Conservation (phyloP, 2,113 vertebrate genomes). For the Chrysochloris asiatica region DNA sequence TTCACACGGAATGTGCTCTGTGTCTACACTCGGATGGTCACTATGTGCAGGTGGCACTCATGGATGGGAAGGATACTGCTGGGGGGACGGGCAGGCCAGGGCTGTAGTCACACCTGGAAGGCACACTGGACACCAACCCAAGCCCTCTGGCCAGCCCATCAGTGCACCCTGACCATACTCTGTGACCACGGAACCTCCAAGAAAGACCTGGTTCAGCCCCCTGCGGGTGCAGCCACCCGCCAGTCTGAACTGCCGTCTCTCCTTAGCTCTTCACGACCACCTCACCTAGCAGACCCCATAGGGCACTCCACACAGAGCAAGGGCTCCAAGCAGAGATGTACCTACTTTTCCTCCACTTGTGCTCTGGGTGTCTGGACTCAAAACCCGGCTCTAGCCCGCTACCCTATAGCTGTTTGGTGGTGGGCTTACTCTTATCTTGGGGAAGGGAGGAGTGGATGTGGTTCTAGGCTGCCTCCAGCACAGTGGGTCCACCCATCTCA, state of each 20-base stretch:
- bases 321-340: rapidly evolving
- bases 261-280: rapidly evolving
- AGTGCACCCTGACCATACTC: background rate
- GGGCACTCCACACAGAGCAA: background rate
- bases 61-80: too few relatives aligned
- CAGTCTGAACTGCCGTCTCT: too few relatives aligned
- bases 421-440: rapidly evolving
- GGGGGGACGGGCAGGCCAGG: too few relatives aligned
- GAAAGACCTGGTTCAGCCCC: too few relatives aligned
- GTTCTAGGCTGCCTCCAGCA: background rate
- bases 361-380: background rate
- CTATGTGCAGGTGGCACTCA: too few relatives aligned
- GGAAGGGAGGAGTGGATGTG: background rate
- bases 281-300: rapidly evolving
- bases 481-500: too few relatives aligned
- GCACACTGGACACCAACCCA: background rate
- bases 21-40: too few relatives aligned
- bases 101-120: too few relatives aligned
- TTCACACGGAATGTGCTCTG: too few relatives aligned
- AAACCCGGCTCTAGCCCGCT: rapidly evolving
- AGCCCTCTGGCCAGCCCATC: background rate
- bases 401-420: rapidly evolving
- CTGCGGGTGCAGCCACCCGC: background rate
- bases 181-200: background rate
- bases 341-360: rapidly evolving